Conservation (phyloP, 2,113 vertebrate species). For the Prochilodus magdalenae region DNA sequence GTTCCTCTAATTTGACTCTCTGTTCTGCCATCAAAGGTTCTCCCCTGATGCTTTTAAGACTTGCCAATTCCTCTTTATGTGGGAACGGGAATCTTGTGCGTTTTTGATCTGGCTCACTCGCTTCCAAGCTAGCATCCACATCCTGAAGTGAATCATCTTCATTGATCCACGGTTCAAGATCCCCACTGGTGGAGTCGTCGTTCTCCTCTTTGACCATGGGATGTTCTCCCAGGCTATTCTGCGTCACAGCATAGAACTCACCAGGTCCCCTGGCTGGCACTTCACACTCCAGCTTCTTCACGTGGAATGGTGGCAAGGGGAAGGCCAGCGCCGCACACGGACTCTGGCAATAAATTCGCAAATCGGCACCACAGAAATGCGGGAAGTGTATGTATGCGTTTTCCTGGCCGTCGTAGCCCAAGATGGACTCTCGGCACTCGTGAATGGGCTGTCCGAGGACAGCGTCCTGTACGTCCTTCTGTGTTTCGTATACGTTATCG, state of each 20-base stretch:
- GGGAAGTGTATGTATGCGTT: conserved; percentile 97
- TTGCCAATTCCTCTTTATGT: conserved; percentile 17
- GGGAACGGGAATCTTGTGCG: background rate
- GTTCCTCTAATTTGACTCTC: conserved; percentile 46
- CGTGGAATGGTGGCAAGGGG: conserved; percentile 79
- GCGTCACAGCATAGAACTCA: background rate
- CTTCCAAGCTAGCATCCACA: background rate
- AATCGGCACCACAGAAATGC: conserved; percentile 96
- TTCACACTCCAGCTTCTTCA: conserved; percentile 62
- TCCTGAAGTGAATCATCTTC: background rate
- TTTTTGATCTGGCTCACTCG: conserved; percentile 28
- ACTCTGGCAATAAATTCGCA: conserved; percentile 94
- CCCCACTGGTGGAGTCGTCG: background rate
- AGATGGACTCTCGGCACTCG: conserved; percentile 96
- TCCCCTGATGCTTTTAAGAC: conserved; percentile 46
- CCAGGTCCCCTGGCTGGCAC: background rate
- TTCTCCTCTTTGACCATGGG: background rate
- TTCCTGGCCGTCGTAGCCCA: conserved; percentile 93
- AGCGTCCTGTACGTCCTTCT: conserved; percentile 93
- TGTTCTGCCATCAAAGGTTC: conserved; percentile 47
- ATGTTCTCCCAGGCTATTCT: background rate
- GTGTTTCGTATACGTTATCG: conserved; percentile 95
- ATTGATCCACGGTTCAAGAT: background rate
- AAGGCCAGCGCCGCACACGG: conserved; percentile 86
- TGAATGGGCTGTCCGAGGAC: conserved; percentile 96